phyloP scores from a whole-genome alignment of 1,140 invertebrate species.

The Drosophila pruinosa region DNA sequence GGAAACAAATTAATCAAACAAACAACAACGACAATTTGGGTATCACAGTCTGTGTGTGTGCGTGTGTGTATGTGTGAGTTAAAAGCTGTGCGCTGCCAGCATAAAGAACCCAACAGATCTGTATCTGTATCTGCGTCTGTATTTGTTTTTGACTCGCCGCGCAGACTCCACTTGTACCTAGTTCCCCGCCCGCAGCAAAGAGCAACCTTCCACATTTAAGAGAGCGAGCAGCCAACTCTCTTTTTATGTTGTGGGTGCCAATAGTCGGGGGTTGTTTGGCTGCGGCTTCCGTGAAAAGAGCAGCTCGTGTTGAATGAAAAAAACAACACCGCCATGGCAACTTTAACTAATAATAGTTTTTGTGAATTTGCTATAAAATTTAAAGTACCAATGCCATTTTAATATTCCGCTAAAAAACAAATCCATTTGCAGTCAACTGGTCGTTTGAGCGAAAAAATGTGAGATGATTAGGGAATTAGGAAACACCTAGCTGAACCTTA shows the following conservation, averaged over 20 bases:
- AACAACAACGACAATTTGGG: conserved; percentile 41
- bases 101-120: conserved; percentile 23
- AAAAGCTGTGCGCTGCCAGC: conserved; percentile 64
- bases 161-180: conserved; percentile 27
- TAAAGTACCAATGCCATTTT: conserved; percentile 28
- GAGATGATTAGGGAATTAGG: neutral
- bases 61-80: conserved; percentile 19
- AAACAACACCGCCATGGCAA: conserved; percentile 4
- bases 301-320: conserved; percentile 15
- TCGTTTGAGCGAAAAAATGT: neutral
- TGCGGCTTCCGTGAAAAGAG: conserved; percentile 14
- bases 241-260: conserved; percentile 1
- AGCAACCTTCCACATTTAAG: conserved; percentile 1
- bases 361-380: conserved; percentile 45
- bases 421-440: too few relatives aligned
- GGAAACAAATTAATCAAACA: conserved; percentile 76
- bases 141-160: conserved; percentile 13
- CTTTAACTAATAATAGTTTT: conserved; percentile 5
- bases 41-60: neutral
- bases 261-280: conserved; percentile 31
- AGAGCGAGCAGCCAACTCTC: neutral
- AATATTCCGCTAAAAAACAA: conserved; percentile 6
- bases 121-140: conserved; percentile 9
- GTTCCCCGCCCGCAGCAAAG: neutral
- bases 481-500: neutral